Percentiles rank a stretch among this genome's conserved stretches.
Conservation (phyloP, 2,888 invertebrate species). For the Antitype chi region DNA sequence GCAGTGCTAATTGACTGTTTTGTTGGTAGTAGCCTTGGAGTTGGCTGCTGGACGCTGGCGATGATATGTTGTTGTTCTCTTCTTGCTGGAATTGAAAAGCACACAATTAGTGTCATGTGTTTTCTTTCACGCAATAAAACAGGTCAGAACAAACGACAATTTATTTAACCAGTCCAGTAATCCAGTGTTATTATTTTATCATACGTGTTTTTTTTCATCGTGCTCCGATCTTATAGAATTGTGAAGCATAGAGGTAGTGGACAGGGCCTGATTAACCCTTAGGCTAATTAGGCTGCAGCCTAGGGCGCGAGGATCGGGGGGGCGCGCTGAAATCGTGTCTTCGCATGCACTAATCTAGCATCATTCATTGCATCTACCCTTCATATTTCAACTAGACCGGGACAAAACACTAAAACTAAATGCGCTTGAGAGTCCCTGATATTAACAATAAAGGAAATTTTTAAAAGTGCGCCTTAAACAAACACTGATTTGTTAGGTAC, state of each 20-base stretch:
- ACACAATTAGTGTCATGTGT: background rate
- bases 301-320: too few relatives aligned
- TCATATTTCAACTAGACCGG: too few relatives aligned
- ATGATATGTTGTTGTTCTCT: slow-evolving; percentile 89
- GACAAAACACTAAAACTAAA: too few relatives aligned
- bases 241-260: background rate
- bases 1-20: slow-evolving; percentile 80
- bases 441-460: too few relatives aligned
- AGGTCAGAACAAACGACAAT: background rate
- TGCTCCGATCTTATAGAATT: background rate
- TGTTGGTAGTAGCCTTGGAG: slow-evolving; percentile 87
- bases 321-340: too few relatives aligned
- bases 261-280: too few relatives aligned
- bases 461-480: too few relatives aligned
- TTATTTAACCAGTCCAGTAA: background rate
- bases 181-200: background rate
- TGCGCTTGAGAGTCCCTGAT: too few relatives aligned
- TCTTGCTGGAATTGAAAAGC: slow-evolving; percentile 87
- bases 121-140: background rate
- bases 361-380: too few relatives aligned
- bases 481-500: too few relatives aligned
- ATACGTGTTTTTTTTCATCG: background rate
- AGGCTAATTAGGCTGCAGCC: too few relatives aligned
- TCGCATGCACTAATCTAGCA: too few relatives aligned
- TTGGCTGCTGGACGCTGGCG: slow-evolving; percentile 85